Percentiles rank a stretch among this genome's conserved stretches.
Evolutionary conservation across 2,797 vertebrate genomes (phyloP).

Genomic region (Ara ararauna): DNA sequence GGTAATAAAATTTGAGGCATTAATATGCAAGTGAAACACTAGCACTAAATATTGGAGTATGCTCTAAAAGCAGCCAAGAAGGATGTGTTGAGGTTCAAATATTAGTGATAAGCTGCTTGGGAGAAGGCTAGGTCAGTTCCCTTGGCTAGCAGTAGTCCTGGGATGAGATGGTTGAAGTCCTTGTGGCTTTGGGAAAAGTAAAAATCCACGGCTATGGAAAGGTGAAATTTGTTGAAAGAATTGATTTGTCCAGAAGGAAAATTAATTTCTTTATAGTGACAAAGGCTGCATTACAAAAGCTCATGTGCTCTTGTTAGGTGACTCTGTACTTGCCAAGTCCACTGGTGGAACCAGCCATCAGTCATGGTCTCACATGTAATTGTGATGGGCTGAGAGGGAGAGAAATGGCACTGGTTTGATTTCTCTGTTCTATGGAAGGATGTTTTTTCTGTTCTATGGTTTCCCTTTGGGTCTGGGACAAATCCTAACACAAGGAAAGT

Average conservation of each 20-base stretch:
- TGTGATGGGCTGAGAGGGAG: background rate
- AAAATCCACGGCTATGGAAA: fast-evolving
- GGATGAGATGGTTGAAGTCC: background rate
- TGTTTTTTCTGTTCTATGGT: fast-evolving
- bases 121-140: background rate
- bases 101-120: background rate
- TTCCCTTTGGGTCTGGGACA: background rate
- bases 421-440: background rate
- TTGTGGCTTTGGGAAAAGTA: no score
- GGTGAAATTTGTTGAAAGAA: background rate
- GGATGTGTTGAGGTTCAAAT: background rate
- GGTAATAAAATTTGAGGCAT: slow-evolving; percentile 12
- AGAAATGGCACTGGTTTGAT: fast-evolving
- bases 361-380: background rate
- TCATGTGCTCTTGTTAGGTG: background rate
- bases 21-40: slow-evolving; percentile 8
- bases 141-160: fast-evolving
- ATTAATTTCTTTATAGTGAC: background rate
- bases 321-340: fast-evolving
- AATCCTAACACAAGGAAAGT: fast-evolving
- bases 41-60: background rate
- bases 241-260: background rate
- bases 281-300: fast-evolving
- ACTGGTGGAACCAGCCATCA: background rate
- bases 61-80: background rate